Evolutionary conservation across 2,888 invertebrate genomes (phyloP), one percentile per base, ranked within the genome.

Genomic region (Calliphora vomitoria): DNA sequence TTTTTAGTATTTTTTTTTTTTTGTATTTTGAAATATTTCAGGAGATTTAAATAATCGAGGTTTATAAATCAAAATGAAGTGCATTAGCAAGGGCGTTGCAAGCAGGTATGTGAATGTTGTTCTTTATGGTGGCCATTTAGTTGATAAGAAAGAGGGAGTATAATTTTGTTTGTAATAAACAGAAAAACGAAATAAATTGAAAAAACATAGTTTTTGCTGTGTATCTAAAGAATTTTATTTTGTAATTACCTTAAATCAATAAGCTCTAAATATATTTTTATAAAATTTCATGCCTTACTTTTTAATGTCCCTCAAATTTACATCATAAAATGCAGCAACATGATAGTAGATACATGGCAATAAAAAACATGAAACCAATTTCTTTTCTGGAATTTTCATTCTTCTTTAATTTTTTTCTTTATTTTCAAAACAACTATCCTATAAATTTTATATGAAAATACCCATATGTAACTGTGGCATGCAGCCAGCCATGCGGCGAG

Each of bases 381-480:
- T 35, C 18, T 20, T 55, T 35, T 44, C 25, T 58, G 55, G 31
- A 35, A 72, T 82, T 82, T 74, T 15, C 41, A 35, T 44, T 41
- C 2, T 20, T 6, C 18, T 35, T 62, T 47, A 8, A 15, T 38
- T 20, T 55, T 55, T 38, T 35, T 55, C n/a, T 38, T 15, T 35
- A 3, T 41, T 31, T 25, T 10, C 15, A 62, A 47, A 25, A 66
- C 41, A 80, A 31, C 50, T 20, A 53, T 62, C 44, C 75, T 62
- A 75, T 75, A 85, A 85, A 74, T 81, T 55, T 69, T 15, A 15
- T 62, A 69, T 62, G 75, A 75, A 80, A 80, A 85, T 62, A 81
- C 62, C 75, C 80, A 81, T 85, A 85, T 81, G 79, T 31, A 64
- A 50, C 69, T 44, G 20, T 71, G 71, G 64, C 80, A 80, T 75